Evolutionary conservation across 1,140 invertebrate species (phyloP).

Genomic region (Drosophila suzukii): DNA sequence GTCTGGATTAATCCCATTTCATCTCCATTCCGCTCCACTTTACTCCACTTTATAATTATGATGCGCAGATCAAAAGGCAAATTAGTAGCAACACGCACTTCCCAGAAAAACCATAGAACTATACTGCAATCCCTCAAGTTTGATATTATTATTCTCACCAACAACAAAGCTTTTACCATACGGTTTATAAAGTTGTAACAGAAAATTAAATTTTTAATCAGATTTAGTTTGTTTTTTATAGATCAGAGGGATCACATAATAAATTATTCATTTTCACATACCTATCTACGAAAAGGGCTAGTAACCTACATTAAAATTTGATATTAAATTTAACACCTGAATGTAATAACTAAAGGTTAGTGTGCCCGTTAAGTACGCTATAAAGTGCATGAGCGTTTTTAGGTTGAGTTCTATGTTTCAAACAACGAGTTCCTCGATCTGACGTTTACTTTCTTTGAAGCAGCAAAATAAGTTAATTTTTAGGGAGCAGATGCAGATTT

Average conservation of each 20-base stretch:
- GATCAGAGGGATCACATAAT: too few relatives aligned
- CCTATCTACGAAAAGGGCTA: not conserved
- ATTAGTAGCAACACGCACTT: conserved; percentile 50
- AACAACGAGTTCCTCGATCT: too few relatives aligned
- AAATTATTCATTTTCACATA: too few relatives aligned
- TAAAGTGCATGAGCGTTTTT: not conserved
- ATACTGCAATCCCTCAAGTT: not conserved
- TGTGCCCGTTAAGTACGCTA: not conserved
- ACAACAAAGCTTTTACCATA: not conserved
- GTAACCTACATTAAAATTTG: not conserved
- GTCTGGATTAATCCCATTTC: conserved; percentile 5
- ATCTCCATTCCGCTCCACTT: conserved; percentile 14
- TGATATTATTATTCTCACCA: not conserved
- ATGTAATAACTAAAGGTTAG: not conserved
- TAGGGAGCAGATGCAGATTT: too few relatives aligned
- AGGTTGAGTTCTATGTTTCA: not conserved
- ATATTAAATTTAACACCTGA: not conserved
- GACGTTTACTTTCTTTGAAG: too few relatives aligned
- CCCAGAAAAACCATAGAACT: not conserved
- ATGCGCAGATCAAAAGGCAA: conserved; percentile 21
- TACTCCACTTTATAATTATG: conserved; percentile 26
- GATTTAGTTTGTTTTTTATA: too few relatives aligned
- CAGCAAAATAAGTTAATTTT: too few relatives aligned
- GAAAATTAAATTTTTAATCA: not conserved
- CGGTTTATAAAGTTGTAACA: not conserved